A percentile compares a stretch with the other conserved stretches of the same genome.
phyloP scores from a whole-genome alignment of 2,888 invertebrate genomes.

The Chrysomela aeneicollis region DNA sequence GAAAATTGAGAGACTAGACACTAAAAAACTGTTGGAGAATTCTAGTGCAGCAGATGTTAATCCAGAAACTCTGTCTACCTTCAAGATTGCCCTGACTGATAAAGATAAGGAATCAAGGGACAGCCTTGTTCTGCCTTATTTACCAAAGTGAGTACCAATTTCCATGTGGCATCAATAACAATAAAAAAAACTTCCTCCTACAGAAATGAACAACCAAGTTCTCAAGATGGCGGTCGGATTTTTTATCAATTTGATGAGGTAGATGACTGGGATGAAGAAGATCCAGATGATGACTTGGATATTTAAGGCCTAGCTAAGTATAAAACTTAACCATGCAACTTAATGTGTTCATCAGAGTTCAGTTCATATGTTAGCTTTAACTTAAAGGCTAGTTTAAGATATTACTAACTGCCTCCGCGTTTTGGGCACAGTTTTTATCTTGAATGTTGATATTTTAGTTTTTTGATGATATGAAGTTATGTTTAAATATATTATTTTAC shows the following conservation, averaged over 20 bases:
- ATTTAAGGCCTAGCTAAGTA: conserved; percentile 59
- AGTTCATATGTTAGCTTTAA: conserved; percentile 14
- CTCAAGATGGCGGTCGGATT: conserved; percentile 66
- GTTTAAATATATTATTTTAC: conserved; percentile 5
- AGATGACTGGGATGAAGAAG: conserved; percentile 87
- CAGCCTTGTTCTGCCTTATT: conserved; percentile 68
- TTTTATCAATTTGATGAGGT: conserved; percentile 79
- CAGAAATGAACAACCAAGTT: conserved; percentile 37
- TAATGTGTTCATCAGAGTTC: conserved; percentile 24
- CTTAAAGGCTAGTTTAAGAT: neutral
- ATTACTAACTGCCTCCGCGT: neutral
- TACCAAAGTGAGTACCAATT: conserved; percentile 57
- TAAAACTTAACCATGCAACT: conserved; percentile 32
- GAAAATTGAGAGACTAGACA: conserved; percentile 54
- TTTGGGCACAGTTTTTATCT: neutral
- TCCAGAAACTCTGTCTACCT: conserved; percentile 66
- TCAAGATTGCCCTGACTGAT: conserved; percentile 71
- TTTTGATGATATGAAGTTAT: neutral
- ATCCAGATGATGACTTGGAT: conserved; percentile 86
- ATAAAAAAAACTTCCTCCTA: too few relatives aligned
- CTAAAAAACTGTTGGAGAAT: conserved; percentile 45
- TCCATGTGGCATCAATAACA: too few relatives aligned
- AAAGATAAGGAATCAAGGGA: conserved; percentile 67
- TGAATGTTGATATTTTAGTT: neutral
- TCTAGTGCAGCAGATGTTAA: conserved; percentile 48